Base-by-base conservation (phyloP, 2,113 vertebrate species). In the Vulpes ferrilata region DNA sequence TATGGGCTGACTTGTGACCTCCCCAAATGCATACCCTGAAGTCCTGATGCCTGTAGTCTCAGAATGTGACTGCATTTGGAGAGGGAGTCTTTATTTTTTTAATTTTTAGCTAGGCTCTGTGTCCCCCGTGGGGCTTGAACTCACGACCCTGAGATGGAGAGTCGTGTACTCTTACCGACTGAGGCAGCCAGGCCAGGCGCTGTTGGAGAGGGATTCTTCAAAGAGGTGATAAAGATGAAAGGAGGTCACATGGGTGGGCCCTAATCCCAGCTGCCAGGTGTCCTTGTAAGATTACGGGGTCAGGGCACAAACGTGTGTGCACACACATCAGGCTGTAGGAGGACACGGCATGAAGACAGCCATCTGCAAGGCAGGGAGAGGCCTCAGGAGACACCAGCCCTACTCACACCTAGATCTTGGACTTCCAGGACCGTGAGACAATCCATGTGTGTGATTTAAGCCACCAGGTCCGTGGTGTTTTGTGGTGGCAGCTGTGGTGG, bases 81-180 rank as follows among this genome's bases (percentile, higher is more conserved):
- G 57, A n/a, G 0, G 13, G 51, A 25, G 30, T n/a, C n/a, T 83
- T 48, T 27, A 48, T 48, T 48, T 35, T 10, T 69, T 43, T 71
- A 69, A 20, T 76, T 48, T 76, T 13, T 15, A 48, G 12, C 7
- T 7, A 51, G 73, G 73, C 7, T 15, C 73, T 25, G 27, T 23
- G 73, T 7, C 73, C 73, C 48, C 7, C 43, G 1, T 76, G 43
- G 73, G 73, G 73, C 73, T 51, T 27, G 51, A 76, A 76, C 23
- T 76, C 73, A 76, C 0, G 43, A 51, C 43, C 23, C 43, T 9
- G 73, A 48, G 73, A 76, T 48, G 38, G 8, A 76, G 38, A 27
- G 43, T 48, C 25, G 13, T 0, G 1, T 51, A 25, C 12, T 27
- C 23, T 27, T 5, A 1, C 10, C 0, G 23, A 15, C 43, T 51